Conservation (phyloP, 1,140 invertebrate genomes). For the Calephelis virginiensis region DNA sequence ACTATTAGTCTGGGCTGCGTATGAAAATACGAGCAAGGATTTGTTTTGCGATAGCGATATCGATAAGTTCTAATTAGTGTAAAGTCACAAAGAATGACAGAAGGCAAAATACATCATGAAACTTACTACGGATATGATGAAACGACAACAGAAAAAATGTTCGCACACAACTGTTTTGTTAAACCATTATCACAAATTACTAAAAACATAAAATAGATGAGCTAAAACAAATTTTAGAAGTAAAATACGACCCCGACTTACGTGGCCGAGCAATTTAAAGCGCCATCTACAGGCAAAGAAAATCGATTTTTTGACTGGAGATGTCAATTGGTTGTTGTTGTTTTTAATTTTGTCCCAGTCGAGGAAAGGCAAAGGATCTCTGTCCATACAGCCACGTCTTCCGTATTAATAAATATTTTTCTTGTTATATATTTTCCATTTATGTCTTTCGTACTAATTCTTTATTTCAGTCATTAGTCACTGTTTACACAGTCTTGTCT, state of each 20-base stretch:
- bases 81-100: constrained; percentile 70
- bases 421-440: no score
- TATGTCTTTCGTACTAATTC: no score
- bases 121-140: constrained; percentile 56
- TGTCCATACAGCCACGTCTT: no score
- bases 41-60: constrained; percentile 60
- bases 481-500: no score
- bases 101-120: constrained; percentile 40
- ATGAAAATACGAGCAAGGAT: not conserved
- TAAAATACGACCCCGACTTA: constrained; percentile 78
- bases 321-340: not conserved
- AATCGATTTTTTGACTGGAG: constrained; percentile 64
- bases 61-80: constrained; percentile 59
- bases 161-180: constrained; percentile 47
- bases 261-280: constrained; percentile 73
- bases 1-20: constrained; percentile 10
- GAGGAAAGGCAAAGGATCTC: no score
- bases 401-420: no score
- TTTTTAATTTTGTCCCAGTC: no score
- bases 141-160: constrained; percentile 51
- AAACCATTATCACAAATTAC: constrained; percentile 72
- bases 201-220: constrained; percentile 56
- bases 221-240: constrained; percentile 60
- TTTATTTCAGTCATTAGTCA: no score
- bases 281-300: constrained; percentile 58